Percentiles rank a stretch among this genome's conserved stretches.
phyloP scores from a whole-genome alignment of 2,797 vertebrate genomes.

The Sebastes trivittatus region DNA sequence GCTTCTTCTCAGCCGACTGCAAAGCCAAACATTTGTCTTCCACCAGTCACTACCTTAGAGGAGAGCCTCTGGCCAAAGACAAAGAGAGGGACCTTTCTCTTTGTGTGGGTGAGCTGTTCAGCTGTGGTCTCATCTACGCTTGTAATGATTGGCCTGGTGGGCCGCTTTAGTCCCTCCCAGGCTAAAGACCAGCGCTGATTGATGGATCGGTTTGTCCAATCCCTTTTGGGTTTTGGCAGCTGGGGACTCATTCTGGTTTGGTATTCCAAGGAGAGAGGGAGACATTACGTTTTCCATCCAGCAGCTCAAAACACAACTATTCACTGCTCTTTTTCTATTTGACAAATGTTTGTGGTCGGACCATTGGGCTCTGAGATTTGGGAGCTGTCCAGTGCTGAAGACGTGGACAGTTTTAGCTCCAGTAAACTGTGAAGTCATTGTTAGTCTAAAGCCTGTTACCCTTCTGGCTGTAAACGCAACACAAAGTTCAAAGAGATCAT shows the following conservation, averaged over 20 bases:
- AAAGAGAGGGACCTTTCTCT: slow-evolving; percentile 76
- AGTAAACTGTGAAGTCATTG: slow-evolving; percentile 36
- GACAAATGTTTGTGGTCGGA: slow-evolving; percentile 10
- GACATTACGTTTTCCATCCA: slow-evolving; percentile 12
- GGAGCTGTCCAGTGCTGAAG: slow-evolving; percentile 82
- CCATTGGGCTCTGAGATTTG: slow-evolving; percentile 25
- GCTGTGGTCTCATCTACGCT: slow-evolving; percentile 71
- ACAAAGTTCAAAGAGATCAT: slow-evolving; percentile 51
- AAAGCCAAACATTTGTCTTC: slow-evolving; percentile 65
- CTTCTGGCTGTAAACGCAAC: slow-evolving; percentile 25
- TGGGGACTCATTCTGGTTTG: slow-evolving; percentile 36
- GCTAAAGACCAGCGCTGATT: slow-evolving; percentile 67
- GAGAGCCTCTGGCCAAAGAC: slow-evolving; percentile 71
- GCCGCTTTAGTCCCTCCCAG: slow-evolving; percentile 72
- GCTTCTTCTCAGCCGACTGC: slow-evolving; percentile 31
- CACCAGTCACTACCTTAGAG: slow-evolving; percentile 54
- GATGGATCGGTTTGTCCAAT: slow-evolving; percentile 73
- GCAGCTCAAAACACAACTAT: slow-evolving; percentile 23
- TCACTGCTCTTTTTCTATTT: slow-evolving; percentile 9
- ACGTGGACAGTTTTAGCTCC: slow-evolving; percentile 30
- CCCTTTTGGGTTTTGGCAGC: slow-evolving; percentile 53
- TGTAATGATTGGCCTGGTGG: slow-evolving; percentile 73
- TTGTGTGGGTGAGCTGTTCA: slow-evolving; percentile 77
- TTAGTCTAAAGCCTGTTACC: slow-evolving; percentile 30
- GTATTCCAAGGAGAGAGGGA: slow-evolving; percentile 35